phyloP scores from a whole-genome alignment of 2,113 vertebrate genomes.

The Spermophilus dauricus region DNA sequence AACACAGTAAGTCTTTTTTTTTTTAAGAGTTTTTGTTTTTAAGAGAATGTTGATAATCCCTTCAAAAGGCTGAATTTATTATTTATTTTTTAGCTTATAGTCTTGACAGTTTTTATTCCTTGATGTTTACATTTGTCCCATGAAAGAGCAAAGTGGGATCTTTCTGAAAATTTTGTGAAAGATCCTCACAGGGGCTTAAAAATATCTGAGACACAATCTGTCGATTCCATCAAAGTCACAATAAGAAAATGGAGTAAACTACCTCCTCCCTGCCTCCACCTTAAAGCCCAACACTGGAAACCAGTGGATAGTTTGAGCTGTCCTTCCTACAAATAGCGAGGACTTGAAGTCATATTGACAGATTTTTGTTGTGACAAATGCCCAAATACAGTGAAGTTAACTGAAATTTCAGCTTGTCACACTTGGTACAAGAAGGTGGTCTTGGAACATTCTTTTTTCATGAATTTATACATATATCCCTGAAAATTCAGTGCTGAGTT shows the following conservation, averaged over 20 bases:
- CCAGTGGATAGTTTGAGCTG: background rate
- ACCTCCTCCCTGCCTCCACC: background rate
- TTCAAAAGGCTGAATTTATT: too few relatives aligned
- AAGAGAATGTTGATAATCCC: too few relatives aligned
- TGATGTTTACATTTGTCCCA: background rate
- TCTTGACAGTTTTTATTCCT: background rate
- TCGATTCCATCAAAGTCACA: background rate
- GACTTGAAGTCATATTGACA: too few relatives aligned
- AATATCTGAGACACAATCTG: background rate
- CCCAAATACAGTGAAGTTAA: too few relatives aligned
- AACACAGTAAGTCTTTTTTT: conserved; percentile 52
- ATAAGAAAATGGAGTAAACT: background rate
- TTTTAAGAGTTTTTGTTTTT: too few relatives aligned
- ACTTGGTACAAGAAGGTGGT: too few relatives aligned
- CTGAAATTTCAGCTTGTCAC: too few relatives aligned
- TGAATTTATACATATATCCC: too few relatives aligned
- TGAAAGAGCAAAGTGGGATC: background rate
- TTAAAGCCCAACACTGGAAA: background rate
- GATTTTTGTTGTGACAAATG: too few relatives aligned
- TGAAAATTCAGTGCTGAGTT: too few relatives aligned
- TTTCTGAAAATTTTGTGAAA: background rate
- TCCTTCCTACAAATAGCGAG: conserved; percentile 54
- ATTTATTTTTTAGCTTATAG: background rate
- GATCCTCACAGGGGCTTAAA: background rate
- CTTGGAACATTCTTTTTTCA: too few relatives aligned